Evolutionary conservation across 2,888 invertebrate species (phyloP), one percentile per base, ranked within the genome.

Genomic region (Rhamnusium bicolor): DNA sequence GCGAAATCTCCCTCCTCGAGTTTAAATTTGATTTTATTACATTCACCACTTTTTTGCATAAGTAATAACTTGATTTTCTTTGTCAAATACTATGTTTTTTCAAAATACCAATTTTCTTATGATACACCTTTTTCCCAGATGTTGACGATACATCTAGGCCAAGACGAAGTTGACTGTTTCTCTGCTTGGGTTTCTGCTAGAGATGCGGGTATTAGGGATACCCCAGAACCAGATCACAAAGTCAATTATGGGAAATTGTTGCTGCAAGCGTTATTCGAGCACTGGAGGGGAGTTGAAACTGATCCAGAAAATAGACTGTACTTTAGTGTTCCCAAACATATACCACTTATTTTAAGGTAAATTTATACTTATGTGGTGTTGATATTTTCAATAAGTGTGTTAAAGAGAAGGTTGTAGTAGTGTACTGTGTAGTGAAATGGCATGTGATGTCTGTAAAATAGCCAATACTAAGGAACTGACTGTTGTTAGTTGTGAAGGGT

Each of bases 101-200:
- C 12, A 12, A 32, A 32, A 32, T 32, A 32, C 12, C 10, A 32
- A 32, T 32, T 32, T 12, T 32, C 10, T 32, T 40, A 40, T 24
- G 32, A 7, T 27, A 14, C 56, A 32, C 32, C 61, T 46, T 27
- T 67, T 63, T 78, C 82, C 63, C 79, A 96, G 95, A 96, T 99
- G 96, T 90, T 99, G 83, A 98, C 98, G 7, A 97, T 99, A 86
- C 98, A 99, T 85, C 91, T 99, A 82, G 96, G 96, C 0, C 96
- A 96, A 87, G 99, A 99, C 87, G 99, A 99, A 89, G 95, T 96
- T 0, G 99, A 99, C 87, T 99, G 98, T 87, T 95, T 99, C 84
- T 94, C 98, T 46, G 98, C 99, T 0, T 99, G 99, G 99, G 97
- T 99, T 2, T 98, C 98, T 62, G 96, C 98, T 0, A 95, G 94